Evolutionary conservation across 2,797 vertebrate species (phyloP).

Genomic region (Ibycter americanus): DNA sequence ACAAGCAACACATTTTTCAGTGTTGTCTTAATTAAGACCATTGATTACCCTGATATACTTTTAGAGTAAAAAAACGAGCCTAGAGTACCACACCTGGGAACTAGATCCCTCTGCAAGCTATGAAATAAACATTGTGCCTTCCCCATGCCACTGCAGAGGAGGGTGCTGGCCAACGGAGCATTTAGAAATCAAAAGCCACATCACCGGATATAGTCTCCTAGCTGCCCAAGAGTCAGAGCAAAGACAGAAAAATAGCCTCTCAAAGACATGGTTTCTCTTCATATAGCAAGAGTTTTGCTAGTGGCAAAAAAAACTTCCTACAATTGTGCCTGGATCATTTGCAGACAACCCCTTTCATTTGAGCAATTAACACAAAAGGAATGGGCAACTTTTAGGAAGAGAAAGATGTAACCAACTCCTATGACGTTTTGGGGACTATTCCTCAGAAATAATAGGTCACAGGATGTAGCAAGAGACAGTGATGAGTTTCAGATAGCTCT

Average conservation of each 20-base stretch:
- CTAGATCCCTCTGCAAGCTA: not conserved
- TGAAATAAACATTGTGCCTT: not conserved
- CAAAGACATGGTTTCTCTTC: not conserved
- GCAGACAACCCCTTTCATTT: not conserved
- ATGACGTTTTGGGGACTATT: not conserved
- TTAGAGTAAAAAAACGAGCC: not conserved
- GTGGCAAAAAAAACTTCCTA: not conserved
- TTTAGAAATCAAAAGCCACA: not conserved
- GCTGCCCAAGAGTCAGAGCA: not conserved
- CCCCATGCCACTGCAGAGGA: not conserved
- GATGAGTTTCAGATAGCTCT: not conserved
- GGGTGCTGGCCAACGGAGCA: not conserved
- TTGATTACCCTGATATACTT: not conserved
- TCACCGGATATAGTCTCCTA: not conserved
- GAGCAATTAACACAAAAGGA: not conserved
- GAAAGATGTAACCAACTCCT: slow-evolving; percentile 8
- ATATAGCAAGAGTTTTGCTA: not conserved
- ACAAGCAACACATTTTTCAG: not conserved
- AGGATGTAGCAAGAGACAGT: not conserved
- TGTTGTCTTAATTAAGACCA: not conserved
- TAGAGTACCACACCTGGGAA: not conserved
- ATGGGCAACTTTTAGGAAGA: not conserved
- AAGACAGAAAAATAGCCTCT: not conserved
- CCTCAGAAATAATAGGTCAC: not conserved
- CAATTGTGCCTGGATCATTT: not conserved